Evolutionary conservation across 2,113 vertebrate species (phyloP).

Genomic region (Empidonax traillii): DNA sequence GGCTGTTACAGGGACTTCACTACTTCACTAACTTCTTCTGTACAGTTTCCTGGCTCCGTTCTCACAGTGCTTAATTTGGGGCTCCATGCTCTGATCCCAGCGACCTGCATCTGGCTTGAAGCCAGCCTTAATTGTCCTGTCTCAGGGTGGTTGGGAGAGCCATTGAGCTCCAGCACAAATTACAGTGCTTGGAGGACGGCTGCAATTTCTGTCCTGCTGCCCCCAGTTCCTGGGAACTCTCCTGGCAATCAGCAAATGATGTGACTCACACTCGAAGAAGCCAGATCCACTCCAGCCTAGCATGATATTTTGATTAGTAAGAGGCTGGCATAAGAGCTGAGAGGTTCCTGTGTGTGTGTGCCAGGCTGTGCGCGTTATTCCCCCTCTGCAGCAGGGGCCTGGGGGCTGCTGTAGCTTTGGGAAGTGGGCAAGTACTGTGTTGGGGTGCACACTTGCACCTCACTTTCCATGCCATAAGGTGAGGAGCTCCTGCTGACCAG

Average conservation of each 20-base stretch:
- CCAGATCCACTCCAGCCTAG: conserved; percentile 28
- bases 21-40: neutral
- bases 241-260: conserved; percentile 26
- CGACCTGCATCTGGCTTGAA: neutral
- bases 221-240: conserved; percentile 41
- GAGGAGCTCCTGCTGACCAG: neutral
- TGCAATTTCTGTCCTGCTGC: conserved; percentile 43
- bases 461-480: accelerated
- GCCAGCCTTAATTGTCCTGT: conserved; percentile 10
- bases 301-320: conserved; percentile 16
- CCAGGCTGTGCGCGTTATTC: neutral
- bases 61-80: neutral
- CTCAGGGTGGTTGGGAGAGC: neutral
- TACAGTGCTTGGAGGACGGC: neutral
- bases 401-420: neutral
- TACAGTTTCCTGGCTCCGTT: neutral
- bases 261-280: conserved; percentile 16
- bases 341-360: neutral
- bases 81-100: neutral
- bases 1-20: neutral
- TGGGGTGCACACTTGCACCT: neutral
- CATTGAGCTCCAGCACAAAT: neutral
- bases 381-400: neutral
- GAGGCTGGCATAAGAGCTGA: conserved; percentile 1
- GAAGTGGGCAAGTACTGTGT: accelerated